Evolutionary conservation across 2,113 vertebrate species (phyloP), one percentile per base, ranked within the genome.

Genomic region (Apteryx owenii): DNA sequence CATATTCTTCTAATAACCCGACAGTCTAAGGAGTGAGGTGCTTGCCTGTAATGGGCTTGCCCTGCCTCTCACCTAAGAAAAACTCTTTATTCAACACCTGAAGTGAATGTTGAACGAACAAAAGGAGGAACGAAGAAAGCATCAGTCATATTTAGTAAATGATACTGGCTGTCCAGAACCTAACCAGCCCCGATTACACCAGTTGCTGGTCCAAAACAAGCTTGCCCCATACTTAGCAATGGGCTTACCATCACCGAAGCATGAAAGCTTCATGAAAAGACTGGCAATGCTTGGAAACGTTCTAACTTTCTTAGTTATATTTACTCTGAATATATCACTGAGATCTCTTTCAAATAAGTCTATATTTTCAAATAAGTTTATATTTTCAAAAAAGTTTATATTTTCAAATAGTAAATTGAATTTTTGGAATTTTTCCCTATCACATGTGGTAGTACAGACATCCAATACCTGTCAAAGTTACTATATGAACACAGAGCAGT

Each of bases 171-270:
- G 40, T 64, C 33, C 23, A 23, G 26, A 28, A 40, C 26, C 22
- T 70, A 62, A 46, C 28, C 6, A 77, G 46, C 7, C 33, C 13
- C 38, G 54, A 2, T 11, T n/a, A 53, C 48, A 6, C 31, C 15
- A 12, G 18, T 29, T 78, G 33, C 46, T 16, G 10, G 5, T 9
- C 29, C 71, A 56, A 71, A 2, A 4, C 11, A 69, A 33, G 38
- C 46, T 53, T 46, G 10, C 5, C 28, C 22, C 0, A 0, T 23
- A 10, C 22, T 46, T 54, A 20, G 18, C 1, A 1, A 17, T 5
- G 38, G 18, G 12, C 58, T 76, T 42, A 44, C 31, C 38, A 38
- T 17, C 42, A 44, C 26, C 11, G 3, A 51, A 51, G 36, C 10
- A 42, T 0, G 1, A n/a, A 33, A 38, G 17, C 40, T 62, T 40